Conservation (phyloP, 2,113 vertebrate genomes). For the Hucho hucho region DNA sequence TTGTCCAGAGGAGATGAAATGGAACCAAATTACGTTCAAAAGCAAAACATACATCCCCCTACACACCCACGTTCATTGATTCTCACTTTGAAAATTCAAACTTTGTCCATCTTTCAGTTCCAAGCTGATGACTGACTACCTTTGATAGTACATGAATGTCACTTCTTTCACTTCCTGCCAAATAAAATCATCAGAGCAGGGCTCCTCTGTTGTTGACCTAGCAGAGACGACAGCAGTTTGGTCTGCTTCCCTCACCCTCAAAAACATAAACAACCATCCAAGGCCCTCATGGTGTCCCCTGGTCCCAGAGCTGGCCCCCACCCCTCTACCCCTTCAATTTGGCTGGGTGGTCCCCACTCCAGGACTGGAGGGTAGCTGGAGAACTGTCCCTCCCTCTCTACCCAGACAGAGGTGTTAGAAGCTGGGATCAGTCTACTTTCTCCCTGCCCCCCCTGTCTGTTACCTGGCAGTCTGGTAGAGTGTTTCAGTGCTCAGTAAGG, state of each 20-base stretch:
- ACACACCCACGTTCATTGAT: not conserved
- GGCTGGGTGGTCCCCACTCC: conserved; percentile 37
- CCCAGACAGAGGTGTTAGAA: conserved; percentile 50
- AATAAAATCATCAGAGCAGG: not conserved
- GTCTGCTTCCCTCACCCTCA: not conserved
- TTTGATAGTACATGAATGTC: not conserved
- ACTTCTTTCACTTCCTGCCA: not conserved
- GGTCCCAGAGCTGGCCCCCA: not conserved
- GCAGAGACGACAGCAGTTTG: not conserved
- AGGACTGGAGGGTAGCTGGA: conserved; percentile 3
- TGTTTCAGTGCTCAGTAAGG: conserved; percentile 46
- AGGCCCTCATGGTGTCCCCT: conserved; percentile 3
- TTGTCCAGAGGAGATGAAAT: conserved; percentile 5
- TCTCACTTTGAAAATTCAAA: conserved; percentile 16
- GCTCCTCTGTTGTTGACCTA: not conserved
- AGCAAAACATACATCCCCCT: conserved; percentile 1
- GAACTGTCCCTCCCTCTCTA: conserved; percentile 8
- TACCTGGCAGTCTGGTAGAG: conserved; percentile 48
- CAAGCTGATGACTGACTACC: not conserved
- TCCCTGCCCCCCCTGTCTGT: conserved; percentile 18
- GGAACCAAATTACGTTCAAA: not conserved
- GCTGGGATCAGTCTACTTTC: conserved; percentile 25
- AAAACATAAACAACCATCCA: not conserved
- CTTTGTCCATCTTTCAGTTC: conserved; percentile 4
- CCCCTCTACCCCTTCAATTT: conserved; percentile 6